Base-by-base conservation (phyloP, 2,888 invertebrate species). In the Ptychoptera contaminata region DNA sequence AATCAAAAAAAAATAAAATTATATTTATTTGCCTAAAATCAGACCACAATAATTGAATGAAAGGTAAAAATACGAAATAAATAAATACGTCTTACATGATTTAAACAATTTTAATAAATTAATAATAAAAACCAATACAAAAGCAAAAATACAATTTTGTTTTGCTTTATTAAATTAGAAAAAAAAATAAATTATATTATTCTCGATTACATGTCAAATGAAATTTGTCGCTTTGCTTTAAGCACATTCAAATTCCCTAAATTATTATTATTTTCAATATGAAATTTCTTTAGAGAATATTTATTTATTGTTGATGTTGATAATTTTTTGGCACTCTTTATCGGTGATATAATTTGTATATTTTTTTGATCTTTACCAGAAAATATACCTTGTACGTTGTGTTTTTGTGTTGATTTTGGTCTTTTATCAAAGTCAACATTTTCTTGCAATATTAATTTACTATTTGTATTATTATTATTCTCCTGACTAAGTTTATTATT, bases 181-280 rank as follows among this genome's bases (percentile, higher is more conserved):
- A 23, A 23, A 23, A 3, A 23, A 5, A 5, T 23, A 23, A 23
- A 5, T 23, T 23, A 23, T 5, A 23, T 23, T 23, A 23, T 5
- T 23, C 7, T 23, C 23, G 23, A 23, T 23, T 23, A 23, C 23
- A 23, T 23, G 23, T 23, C 23, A 55, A 76, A 76, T 54, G 70
- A 70, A 54, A 76, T 76, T 56, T 76, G 76, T 31, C 76, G 62
- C 12, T 74, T 63, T 2, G 72, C 75, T 52, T 72, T 68, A 58
- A 70, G 67, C 31, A 58, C 52, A 11, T 52, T 52, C 7, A 23
- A 5, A 7, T 23, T 23, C 23, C 23, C 23, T 23, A 23, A 23
- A 23, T 23, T 23, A 23, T 7, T n/a, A n/a, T n/a, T 23, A 23
- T 32, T 32, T 32, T 9, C 32, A 36, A 36, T 37, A 36, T 16